Evolutionary conservation across 2,797 vertebrate species (phyloP), one percentile per base, ranked within the genome.

Genomic region (Hybognathus amarus): DNA sequence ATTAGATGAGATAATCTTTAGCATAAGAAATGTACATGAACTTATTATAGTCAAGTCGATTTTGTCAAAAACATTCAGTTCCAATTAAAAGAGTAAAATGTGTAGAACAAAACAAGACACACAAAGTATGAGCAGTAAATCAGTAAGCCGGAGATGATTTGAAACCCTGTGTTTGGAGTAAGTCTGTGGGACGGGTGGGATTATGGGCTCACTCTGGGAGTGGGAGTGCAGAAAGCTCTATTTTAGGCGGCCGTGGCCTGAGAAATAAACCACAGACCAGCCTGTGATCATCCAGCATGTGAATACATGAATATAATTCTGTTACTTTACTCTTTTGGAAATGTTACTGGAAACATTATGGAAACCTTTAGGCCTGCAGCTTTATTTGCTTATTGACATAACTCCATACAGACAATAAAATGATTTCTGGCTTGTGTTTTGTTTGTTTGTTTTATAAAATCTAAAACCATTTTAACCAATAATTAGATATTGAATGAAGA

Each of bases 211-310:
- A 67, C 38, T 68, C 67, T 85, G 85, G 76, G 74, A 83, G 68
- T 67, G 75, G 85, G 88, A 90, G 86, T 83, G 87, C 73, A 79
- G 84, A 70, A 85, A 69, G 50, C 71, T 85, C 91, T 95, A 94
- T 94, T 94, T 94, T 90, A 89, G 91, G 91, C 92, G 88, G 71
- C 87, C 77, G 13, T n/a, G 67, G 91, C 91, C 92, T 94, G 94
- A 93, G 94, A 94, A 95, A 92, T 90, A 88, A 87, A 87, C 87
- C 86, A 84, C 67, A 22, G 87, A 88, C 88, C 87, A 36, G 73
- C 24, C 76, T 79, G 81, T 89, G 78, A 73, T 86, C 84, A 61
- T 87, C 89, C 89, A 79, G 88, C 89, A 69, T 61, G 9, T 42
- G 54, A 13, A 3, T 61, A 15, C 40, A 63, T 36, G 17, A 18